Percentiles rank a stretch among this genome's conserved stretches.
These are phyloP conservation scores for Punctoribates punctum DNA, from an alignment of 2,888 invertebrate species.

Conservation along the genomic window DNA sequence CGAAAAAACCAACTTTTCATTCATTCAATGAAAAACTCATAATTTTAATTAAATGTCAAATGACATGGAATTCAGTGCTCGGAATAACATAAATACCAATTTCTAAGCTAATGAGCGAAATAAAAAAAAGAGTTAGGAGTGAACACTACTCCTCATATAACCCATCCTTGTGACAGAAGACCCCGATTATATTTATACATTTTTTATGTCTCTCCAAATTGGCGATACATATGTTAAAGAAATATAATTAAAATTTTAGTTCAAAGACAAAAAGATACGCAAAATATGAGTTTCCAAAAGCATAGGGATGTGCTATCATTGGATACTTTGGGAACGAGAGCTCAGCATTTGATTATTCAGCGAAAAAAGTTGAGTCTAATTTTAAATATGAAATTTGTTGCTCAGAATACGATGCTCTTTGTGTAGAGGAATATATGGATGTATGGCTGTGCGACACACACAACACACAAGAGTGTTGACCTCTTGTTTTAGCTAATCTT, in stretches of 20 bases:
- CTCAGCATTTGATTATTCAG: background rate
- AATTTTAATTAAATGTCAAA: slow-evolving; percentile 10
- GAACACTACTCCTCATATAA: too few relatives aligned
- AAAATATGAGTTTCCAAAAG: background rate
- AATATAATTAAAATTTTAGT: slow-evolving; percentile 1
- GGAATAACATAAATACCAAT: too few relatives aligned
- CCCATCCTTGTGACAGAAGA: too few relatives aligned
- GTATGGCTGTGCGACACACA: background rate
- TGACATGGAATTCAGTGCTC: background rate
- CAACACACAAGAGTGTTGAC: background rate
- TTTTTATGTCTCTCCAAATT: too few relatives aligned
- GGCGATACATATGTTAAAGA: background rate
- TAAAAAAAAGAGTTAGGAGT: background rate
- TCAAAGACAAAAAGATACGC: background rate
- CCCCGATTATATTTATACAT: too few relatives aligned
- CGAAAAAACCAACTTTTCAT: background rate
- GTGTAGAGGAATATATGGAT: background rate
- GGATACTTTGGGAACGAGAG: background rate
- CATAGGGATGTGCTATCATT: background rate
- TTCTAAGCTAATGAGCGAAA: background rate
- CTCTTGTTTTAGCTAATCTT: slow-evolving; percentile 9
- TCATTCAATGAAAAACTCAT: background rate
- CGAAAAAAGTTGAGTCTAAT: background rate
- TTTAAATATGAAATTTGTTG: background rate
- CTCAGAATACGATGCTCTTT: background rate